phyloP scores from a whole-genome alignment of 2,888 invertebrate genomes.

The Phoenoteleia sp. region DNA sequence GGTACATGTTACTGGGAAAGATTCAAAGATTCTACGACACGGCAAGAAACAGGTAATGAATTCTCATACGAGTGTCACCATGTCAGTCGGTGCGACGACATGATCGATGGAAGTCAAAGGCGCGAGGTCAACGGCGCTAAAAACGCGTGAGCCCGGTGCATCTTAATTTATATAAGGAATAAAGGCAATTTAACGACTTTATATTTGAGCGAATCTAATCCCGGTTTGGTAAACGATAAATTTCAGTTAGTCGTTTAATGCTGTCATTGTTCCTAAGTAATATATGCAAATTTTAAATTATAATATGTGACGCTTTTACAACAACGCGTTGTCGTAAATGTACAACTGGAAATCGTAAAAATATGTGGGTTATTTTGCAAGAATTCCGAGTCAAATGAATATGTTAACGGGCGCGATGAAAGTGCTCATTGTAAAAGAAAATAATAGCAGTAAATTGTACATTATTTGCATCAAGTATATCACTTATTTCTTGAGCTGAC shows the following conservation, averaged over 20 bases:
- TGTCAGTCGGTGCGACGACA: conserved; percentile 57
- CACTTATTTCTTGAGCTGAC: conserved; percentile 64
- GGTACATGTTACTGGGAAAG: conserved; percentile 21
- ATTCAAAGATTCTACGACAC: conserved; percentile 40
- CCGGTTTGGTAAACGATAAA: no score
- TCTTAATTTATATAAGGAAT: conserved; percentile 56
- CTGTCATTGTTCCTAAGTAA: not conserved
- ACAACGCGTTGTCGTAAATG: conserved; percentile 17
- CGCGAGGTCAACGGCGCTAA: conserved; percentile 61
- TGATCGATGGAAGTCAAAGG: conserved; percentile 69
- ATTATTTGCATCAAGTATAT: conserved; percentile 66
- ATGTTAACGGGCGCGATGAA: conserved; percentile 31
- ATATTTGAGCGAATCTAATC: conserved; percentile 5
- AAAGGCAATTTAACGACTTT: conserved; percentile 46
- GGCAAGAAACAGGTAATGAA: conserved; percentile 54
- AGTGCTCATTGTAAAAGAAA: conserved; percentile 32
- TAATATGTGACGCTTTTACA: conserved; percentile 14
- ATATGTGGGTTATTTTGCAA: conserved; percentile 26
- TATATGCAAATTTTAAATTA: not conserved
- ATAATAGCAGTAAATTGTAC: conserved; percentile 55
- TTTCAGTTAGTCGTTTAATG: no score
- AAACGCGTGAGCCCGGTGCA: conserved; percentile 52
- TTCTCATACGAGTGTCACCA: conserved; percentile 62
- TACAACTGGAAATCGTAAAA: not conserved
- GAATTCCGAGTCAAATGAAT: conserved; percentile 32